phyloP scores from a whole-genome alignment of 2,113 vertebrate species.

The Eulacestoma nigropectus region DNA sequence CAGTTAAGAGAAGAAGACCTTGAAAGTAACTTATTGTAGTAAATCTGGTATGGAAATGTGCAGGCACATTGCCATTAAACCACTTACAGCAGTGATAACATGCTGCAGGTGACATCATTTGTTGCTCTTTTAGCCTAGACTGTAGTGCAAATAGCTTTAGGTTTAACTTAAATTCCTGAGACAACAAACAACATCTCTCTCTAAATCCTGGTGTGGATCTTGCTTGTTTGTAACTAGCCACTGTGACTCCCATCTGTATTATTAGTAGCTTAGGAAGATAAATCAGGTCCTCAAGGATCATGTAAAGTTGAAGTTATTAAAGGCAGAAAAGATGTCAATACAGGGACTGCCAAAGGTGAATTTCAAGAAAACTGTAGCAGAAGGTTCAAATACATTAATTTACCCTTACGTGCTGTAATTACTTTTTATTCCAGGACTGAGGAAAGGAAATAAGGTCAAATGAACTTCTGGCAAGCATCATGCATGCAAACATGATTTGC shows the following conservation, averaged over 20 bases:
- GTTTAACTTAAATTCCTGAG: neutral
- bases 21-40: neutral
- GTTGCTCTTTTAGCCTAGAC: neutral
- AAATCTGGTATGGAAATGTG: neutral
- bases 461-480: neutral
- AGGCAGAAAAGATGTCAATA: neutral
- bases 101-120: neutral
- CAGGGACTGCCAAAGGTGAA: neutral
- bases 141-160: neutral
- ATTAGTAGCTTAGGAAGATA: neutral
- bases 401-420: neutral
- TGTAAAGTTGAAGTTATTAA: neutral
- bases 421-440: neutral
- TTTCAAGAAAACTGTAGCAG: neutral
- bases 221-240: neutral
- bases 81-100: neutral
- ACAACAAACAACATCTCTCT: neutral
- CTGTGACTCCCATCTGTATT: neutral
- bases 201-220: neutral
- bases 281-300: neutral
- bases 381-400: neutral
- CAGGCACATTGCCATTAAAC: neutral
- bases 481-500: neutral
- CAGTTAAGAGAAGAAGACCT: conserved; percentile 13
- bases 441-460: neutral